Evolutionary conservation across 2,797 vertebrate species (phyloP).

Genomic region (Hypotaenidia okinawae): DNA sequence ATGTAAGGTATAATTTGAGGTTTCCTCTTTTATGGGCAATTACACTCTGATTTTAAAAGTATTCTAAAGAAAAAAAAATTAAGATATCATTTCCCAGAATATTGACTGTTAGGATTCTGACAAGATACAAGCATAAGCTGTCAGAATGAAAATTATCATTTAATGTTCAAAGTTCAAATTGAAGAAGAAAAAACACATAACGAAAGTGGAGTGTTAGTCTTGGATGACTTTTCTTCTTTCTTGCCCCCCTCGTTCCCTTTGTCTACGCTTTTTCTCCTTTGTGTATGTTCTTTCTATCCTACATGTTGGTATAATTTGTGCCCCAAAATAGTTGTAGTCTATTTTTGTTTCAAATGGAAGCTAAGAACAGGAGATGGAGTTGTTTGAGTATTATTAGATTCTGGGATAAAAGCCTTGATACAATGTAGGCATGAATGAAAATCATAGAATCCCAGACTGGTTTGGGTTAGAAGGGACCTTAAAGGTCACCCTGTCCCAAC

Average conservation of each 20-base stretch:
- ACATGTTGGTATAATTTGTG: not conserved
- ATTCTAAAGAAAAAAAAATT: not conserved
- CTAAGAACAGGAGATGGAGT: not conserved
- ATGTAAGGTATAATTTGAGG: not conserved
- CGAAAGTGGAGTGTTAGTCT: not conserved
- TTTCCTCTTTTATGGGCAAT: not conserved
- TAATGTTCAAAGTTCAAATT: not conserved
- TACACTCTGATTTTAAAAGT: not conserved
- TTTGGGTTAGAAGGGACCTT: too few species aligned
- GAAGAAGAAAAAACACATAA: not conserved
- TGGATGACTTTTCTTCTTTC: not conserved
- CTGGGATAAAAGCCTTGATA: not conserved
- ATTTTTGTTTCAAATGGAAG: constrained; percentile 1
- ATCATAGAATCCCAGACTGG: too few species aligned
- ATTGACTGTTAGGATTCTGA: not conserved
- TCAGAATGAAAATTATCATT: not conserved
- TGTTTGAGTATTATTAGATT: not conserved
- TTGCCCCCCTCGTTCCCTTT: not conserved
- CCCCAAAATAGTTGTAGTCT: not conserved
- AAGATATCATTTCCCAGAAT: not conserved
- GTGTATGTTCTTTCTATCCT: not conserved
- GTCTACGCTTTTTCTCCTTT: not conserved
- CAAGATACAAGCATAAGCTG: not conserved
- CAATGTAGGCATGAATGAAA: not conserved
- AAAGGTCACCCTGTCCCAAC: too few species aligned